Conservation (phyloP, 2,888 invertebrate genomes). For the Dasysyrphus tricinctus region DNA sequence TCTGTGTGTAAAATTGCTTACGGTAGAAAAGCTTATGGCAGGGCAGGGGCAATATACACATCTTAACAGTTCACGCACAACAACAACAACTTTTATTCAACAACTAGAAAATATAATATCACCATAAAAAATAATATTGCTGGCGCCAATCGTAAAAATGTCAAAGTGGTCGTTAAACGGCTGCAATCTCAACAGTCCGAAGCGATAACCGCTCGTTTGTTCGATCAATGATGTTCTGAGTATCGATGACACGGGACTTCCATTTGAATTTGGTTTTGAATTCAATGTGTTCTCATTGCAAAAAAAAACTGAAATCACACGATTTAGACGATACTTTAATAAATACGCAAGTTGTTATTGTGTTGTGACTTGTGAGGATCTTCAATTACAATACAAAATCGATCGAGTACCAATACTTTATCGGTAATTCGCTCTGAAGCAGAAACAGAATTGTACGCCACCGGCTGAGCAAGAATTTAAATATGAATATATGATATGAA, state of each 20-base stretch:
- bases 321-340: background rate
- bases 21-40: background rate
- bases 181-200: slow-evolving; percentile 52
- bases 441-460: too few relatives aligned
- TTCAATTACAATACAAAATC: background rate
- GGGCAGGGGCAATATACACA: slow-evolving; percentile 15
- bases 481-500: slow-evolving; percentile 11
- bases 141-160: slow-evolving; percentile 81
- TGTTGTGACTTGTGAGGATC: background rate
- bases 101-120: slow-evolving; percentile 73
- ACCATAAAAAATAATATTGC: slow-evolving; percentile 77
- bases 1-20: background rate
- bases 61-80: slow-evolving; percentile 38
- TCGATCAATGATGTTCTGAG: slow-evolving; percentile 55
- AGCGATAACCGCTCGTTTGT: slow-evolving; percentile 59
- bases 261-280: slow-evolving; percentile 6
- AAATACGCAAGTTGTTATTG: background rate
- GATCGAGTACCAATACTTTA: background rate
- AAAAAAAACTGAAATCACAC: background rate
- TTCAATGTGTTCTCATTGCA: slow-evolving; percentile 3
- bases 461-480: background rate
- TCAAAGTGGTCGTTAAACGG: slow-evolving; percentile 76
- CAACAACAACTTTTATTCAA: slow-evolving; percentile 51
- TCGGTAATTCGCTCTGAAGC: background rate
- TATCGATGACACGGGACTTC: slow-evolving; percentile 47